Conservation (phyloP, 2,113 vertebrate species). For the Pan troglodytes region NHGRI_mPanTro3-v2.1_pri NC_072421.2:66450501-66451000, state of each 20-base stretch:
- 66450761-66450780: not conserved
- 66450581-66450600: not conserved
- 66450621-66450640: constrained; percentile 3
- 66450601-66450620: not conserved
- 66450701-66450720: accelerated
- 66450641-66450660: not conserved
- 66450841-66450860: not conserved
- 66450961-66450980: not conserved
- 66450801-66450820: not conserved
- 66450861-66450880: not conserved
- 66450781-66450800: not conserved
- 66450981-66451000: not conserved
- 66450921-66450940: not conserved
- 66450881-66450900: not conserved
- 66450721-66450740: not conserved
- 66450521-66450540: not conserved
- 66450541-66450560: not conserved
- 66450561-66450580: not conserved
- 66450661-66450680: not conserved
- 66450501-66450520: not conserved
- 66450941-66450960: not conserved
- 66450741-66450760: not conserved
- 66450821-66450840: not conserved
- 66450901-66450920: not conserved
- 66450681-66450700: not conserved